phyloP scores from a whole-genome alignment of 1,140 invertebrate species.

The Tetramorium simillimum region DNA sequence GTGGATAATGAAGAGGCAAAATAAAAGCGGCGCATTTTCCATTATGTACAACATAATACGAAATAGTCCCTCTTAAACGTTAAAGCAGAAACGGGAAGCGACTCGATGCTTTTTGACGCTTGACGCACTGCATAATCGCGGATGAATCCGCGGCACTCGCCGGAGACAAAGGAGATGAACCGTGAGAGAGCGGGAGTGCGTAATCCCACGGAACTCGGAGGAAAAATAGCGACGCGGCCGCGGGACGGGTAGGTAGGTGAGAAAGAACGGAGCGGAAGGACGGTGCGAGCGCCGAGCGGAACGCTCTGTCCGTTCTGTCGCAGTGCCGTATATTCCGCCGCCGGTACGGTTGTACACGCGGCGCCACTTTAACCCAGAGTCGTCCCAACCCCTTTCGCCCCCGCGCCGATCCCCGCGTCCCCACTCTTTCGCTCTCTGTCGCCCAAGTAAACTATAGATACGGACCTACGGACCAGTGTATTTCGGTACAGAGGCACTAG shows the following conservation, averaged over 20 bases:
- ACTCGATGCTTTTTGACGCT: not conserved
- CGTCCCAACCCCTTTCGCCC: not conserved
- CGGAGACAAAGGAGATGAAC: conserved; percentile 6
- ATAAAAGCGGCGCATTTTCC: not conserved
- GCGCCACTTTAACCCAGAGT: conserved; percentile 50
- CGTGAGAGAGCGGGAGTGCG: not conserved
- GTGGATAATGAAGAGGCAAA: not conserved
- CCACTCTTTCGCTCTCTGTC: not conserved
- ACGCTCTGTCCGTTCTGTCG: conserved; percentile 11
- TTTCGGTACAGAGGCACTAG: conserved; percentile 60
- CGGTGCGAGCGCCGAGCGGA: not conserved
- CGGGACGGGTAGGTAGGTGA: conserved; percentile 24
- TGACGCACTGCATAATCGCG: not conserved
- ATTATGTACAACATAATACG: not conserved
- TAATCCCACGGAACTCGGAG: conserved; percentile 24
- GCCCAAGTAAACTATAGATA: conserved; percentile 36
- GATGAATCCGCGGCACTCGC: not conserved
- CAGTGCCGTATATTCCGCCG: conserved; percentile 15
- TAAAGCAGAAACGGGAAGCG: not conserved
- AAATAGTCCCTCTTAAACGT: not conserved
- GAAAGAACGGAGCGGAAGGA: conserved; percentile 19
- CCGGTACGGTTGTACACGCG: conserved; percentile 47
- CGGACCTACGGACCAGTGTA: conserved; percentile 49
- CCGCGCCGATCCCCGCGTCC: not conserved
- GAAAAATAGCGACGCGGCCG: conserved; percentile 48